phyloP scores from a whole-genome alignment of 2,888 invertebrate genomes.

The Chromoteleia sp. region DNA sequence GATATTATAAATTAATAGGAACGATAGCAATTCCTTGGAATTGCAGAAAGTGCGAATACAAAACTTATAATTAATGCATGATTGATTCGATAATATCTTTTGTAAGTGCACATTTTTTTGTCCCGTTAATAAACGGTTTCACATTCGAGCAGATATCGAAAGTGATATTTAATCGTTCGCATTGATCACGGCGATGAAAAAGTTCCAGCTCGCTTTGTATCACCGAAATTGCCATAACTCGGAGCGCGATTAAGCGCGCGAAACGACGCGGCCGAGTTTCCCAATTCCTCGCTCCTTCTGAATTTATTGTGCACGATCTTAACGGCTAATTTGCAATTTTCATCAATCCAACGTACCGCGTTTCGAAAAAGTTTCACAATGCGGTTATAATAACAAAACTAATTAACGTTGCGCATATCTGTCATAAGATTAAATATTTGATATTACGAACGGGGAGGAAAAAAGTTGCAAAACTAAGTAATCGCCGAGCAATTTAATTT shows the following conservation, averaged over 20 bases:
- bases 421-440: constrained; percentile 52
- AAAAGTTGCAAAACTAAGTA: constrained; percentile 50
- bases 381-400: constrained; percentile 45
- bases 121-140: constrained; percentile 28
- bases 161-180: constrained; percentile 23
- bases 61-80: constrained; percentile 61
- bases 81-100: constrained; percentile 63
- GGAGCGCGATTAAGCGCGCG: not conserved
- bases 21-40: constrained; percentile 51
- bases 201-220: not conserved
- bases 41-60: constrained; percentile 59
- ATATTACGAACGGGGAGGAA: constrained; percentile 29
- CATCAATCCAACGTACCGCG: constrained; percentile 7
- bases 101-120: constrained; percentile 27
- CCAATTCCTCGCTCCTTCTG: not conserved
- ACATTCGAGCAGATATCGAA: constrained; percentile 25
- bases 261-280: not conserved
- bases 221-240: not conserved
- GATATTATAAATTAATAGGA: constrained; percentile 45
- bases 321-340: constrained; percentile 1
- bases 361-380: constrained; percentile 42
- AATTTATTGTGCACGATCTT: not conserved
- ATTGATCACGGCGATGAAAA: not conserved
- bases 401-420: constrained; percentile 52
- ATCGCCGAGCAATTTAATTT: constrained; percentile 35